Evolutionary conservation across 1,140 invertebrate genomes (phyloP).

Genomic region (Nylanderia fulva): DNA sequence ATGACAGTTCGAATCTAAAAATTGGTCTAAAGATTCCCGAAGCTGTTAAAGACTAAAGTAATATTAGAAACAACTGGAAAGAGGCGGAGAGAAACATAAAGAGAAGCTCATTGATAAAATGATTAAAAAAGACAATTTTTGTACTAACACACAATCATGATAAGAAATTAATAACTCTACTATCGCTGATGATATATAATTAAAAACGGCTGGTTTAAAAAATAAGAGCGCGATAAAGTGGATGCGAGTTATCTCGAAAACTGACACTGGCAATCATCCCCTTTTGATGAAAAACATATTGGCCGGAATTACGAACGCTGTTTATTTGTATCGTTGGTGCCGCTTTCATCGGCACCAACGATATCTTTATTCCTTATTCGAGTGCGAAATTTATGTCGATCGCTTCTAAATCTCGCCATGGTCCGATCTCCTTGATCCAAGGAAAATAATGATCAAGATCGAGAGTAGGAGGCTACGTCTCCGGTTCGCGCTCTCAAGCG

Average conservation of each 20-base stretch:
- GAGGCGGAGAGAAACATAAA: not conserved
- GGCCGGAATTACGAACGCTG: conserved; percentile 18
- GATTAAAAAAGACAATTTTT: not conserved
- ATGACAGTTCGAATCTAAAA: not conserved
- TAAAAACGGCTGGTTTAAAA: conserved; percentile 23
- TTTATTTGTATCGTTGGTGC: conserved; percentile 46
- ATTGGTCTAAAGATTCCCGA: not conserved
- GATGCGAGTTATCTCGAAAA: conserved; percentile 16
- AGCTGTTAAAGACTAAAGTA: not conserved
- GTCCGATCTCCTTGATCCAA: conserved; percentile 23
- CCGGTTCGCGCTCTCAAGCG: conserved; percentile 1
- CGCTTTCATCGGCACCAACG: conserved; percentile 9
- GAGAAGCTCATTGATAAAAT: not conserved
- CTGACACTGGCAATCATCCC: conserved; percentile 24
- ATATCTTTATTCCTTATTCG: conserved; percentile 49
- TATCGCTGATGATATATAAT: conserved; percentile 15
- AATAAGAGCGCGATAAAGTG: conserved; percentile 23
- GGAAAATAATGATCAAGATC: conserved; percentile 50
- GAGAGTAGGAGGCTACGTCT: conserved; percentile 10
- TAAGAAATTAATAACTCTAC: not conserved
- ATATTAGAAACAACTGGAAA: not conserved
- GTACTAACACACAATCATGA: not conserved
- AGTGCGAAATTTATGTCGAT: conserved; percentile 51
- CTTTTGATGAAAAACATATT: conserved; percentile 45
- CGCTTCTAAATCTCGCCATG: conserved; percentile 13